A percentile compares a stretch with the other conserved stretches of the same genome.
These are phyloP conservation scores for Steatornis caripensis DNA, from an alignment of 2,113 vertebrate genomes.

Conservation along the genomic window DNA sequence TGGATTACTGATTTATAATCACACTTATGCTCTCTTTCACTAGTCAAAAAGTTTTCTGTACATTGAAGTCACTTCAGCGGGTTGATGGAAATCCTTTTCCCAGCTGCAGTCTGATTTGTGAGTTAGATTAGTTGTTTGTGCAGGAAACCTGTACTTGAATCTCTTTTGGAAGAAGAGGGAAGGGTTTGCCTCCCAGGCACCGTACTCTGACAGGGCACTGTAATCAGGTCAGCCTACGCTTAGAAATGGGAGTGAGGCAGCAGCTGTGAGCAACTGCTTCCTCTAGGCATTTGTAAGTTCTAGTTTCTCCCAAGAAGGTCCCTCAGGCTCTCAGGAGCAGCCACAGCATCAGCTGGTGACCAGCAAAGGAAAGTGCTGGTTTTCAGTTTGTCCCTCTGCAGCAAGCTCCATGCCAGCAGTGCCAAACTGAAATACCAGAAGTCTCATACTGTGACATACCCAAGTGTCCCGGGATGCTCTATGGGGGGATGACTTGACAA, in stretches of 20 bases:
- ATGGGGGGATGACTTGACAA: background rate
- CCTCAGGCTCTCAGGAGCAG: background rate
- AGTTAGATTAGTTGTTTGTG: background rate
- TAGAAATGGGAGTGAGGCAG: background rate
- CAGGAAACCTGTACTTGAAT: background rate
- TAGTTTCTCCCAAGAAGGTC: background rate
- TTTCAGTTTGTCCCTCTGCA: background rate
- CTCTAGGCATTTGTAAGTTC: background rate
- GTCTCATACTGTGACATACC: background rate
- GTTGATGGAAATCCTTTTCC: background rate
- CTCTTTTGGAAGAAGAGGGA: background rate
- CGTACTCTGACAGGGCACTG: accelerated
- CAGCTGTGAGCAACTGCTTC: background rate
- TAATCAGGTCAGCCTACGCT: background rate
- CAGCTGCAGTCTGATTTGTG: background rate
- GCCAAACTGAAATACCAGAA: background rate
- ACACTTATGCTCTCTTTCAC: background rate
- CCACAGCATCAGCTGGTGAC: background rate
- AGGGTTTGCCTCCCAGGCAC: background rate
- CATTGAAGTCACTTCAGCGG: background rate
- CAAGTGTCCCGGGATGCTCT: accelerated
- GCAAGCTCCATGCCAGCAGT: background rate
- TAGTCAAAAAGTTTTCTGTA: background rate
- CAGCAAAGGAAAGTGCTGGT: background rate
- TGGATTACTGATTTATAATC: background rate